Evolutionary conservation across 1,140 invertebrate genomes (phyloP).

Genomic region (Zaprionus inermis): DNA sequence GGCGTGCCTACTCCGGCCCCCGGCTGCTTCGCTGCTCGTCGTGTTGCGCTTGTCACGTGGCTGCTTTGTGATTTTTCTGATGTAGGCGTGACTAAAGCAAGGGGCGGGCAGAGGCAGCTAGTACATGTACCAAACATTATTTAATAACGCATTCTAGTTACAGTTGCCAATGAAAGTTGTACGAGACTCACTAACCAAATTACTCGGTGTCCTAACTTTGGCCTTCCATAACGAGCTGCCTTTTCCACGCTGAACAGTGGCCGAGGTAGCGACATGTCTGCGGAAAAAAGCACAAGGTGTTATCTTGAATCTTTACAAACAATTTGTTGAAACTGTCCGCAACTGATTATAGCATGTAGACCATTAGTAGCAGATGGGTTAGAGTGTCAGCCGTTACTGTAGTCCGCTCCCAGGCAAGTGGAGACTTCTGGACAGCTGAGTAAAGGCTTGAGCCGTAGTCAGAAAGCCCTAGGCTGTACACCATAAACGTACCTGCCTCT

Average conservation of each 20-base stretch:
- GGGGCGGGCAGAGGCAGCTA: neutral
- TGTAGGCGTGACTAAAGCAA: neutral
- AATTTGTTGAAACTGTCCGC: neutral
- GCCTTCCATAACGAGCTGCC: neutral
- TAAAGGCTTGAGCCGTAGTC: neutral
- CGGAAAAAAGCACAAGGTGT: neutral
- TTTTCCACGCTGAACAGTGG: slow-evolving; percentile 3
- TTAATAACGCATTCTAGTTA: slow-evolving; percentile 64
- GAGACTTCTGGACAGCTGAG: neutral
- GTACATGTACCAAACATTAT: slow-evolving; percentile 58
- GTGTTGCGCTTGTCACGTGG: slow-evolving; percentile 38
- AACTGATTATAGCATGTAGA: neutral
- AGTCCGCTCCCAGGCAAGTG: neutral
- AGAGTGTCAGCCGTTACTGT: neutral
- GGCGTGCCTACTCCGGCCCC: neutral
- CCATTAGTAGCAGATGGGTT: neutral
- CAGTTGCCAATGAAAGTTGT: slow-evolving; percentile 54
- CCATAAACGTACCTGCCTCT: neutral
- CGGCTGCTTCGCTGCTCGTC: neutral
- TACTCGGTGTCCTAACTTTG: slow-evolving; percentile 59
- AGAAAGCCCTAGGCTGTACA: neutral
- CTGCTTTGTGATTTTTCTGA: slow-evolving; percentile 37
- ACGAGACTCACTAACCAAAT: slow-evolving; percentile 63
- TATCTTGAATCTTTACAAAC: neutral
- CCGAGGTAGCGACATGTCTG: neutral